Evolutionary conservation across 2,797 vertebrate genomes (phyloP), one percentile per base, ranked within the genome.

Genomic region (Sylvilagus floridanus): DNA sequence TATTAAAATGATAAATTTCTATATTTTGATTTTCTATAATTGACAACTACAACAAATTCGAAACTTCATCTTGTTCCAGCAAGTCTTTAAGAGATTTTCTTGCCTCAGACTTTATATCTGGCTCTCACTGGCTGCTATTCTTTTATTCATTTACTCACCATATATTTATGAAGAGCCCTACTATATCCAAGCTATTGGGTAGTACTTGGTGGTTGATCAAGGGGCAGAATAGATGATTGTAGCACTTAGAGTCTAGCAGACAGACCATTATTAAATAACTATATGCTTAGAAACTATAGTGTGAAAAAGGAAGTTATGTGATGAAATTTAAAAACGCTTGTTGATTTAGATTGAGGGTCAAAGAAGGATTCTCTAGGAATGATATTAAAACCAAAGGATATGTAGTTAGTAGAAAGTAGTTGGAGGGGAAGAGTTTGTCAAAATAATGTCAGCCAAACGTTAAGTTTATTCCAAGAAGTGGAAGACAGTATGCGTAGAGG

Each of bases 131-230:
- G 60, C n/a, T 71, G n/a, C 19, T 24, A 35, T 83, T 78, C 37
- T 92, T 95, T 83, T 78, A 92, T 79, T 86, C 47, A 82, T 35
- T 75, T 52, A 50, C 26, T 84, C 37, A 85, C 85, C 22, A 50
- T 37, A 69, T n/a, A 91, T 47, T 84, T 68, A 88, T 85, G 47
- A 85, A 78, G 26, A 66, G 66, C 54, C 11, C 42, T 81, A 42
- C 42, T 19, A 5, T 63, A 22, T 91, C 22, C 11, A 4, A 30
- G 35, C 42, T 63, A 32, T 10, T 73, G 14, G 47, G 21, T 72
- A 85, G 50, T 1, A 86, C 26, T 12, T 93, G 9, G 32, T 52
- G 4, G 76, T 26, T 76, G 37, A 54, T 73, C 50, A 69, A 66
- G 42, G 21, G 68, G 84, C 7, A 47, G 12, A 95, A 71, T 21